phyloP scores from a whole-genome alignment of 2,888 invertebrate genomes.

The Tetheella fluctuosa region DNA sequence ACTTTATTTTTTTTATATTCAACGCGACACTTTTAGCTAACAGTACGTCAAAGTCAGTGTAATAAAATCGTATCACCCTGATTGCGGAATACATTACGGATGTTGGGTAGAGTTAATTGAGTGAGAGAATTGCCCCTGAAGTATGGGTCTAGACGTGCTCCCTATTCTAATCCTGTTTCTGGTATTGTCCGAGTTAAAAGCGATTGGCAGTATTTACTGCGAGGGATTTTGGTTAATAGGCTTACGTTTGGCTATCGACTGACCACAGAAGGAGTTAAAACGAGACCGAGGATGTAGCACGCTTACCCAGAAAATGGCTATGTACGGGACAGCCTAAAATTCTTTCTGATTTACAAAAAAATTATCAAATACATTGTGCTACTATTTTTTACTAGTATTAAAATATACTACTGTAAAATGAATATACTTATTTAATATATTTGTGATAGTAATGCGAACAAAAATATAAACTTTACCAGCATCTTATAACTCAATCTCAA shows the following conservation, averaged over 20 bases:
- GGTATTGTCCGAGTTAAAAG: conserved; percentile 17
- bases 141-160: conserved; percentile 68
- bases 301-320: too few relatives aligned
- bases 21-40: conserved; percentile 11
- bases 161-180: conserved; percentile 53
- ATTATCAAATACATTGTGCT: too few relatives aligned
- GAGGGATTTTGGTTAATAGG: not conserved
- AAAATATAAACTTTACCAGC: not conserved
- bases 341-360: too few relatives aligned
- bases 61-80: conserved; percentile 34
- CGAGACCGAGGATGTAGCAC: too few relatives aligned
- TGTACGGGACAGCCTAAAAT: too few relatives aligned
- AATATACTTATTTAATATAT: too few relatives aligned
- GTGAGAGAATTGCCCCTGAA: conserved; percentile 49
- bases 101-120: conserved; percentile 47
- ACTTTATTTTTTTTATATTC: conserved; percentile 23
- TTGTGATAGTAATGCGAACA: too few relatives aligned
- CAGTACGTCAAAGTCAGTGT: conserved; percentile 30
- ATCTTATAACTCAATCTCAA: conserved; percentile 16
- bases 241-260: too few relatives aligned
- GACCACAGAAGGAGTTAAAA: too few relatives aligned
- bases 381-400: too few relatives aligned
- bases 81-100: conserved; percentile 14
- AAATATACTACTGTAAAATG: too few relatives aligned
- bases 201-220: conserved; percentile 1